Evolutionary conservation across 2,888 invertebrate genomes (phyloP), one percentile per base, ranked within the genome.

Genomic region (Rutpela maculata): DNA sequence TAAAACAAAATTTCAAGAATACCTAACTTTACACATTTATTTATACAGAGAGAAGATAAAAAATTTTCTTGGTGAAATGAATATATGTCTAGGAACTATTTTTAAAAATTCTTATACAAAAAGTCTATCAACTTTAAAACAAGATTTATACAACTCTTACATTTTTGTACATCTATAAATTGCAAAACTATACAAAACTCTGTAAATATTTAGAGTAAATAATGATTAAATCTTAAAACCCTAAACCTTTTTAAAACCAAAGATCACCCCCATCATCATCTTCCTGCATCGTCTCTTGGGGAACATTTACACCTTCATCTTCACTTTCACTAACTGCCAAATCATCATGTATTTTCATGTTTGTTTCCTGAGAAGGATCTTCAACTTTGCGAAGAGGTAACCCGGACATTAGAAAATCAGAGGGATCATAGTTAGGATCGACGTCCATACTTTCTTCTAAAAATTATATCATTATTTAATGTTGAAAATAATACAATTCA

Each of bases 391-490:
- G 86, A 81, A 78, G 85, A 78, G 76, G 83, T 35, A 87, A 86
- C 67, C 92, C 87, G 18, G 92, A 92, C 89, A 95, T 91, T 68
- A 96, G 90, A 88, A 97, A 96, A 89, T 96, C 97, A 0, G 96
- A 95, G 0, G 96, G 96, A 90, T 97, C 97, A 89, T 97, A 97
- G 86, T 94, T 95, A 0, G 95, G 94, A 90, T 96, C 96, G 22
- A 95, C 93, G 83, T 95, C 94, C 91, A 94, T 93, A 76, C 94
- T 94, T 87, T 95, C 94, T 84, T 94, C 94, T 93, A 86, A 63
- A 88, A 87, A 78, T 57, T 66, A 72, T 78, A 79, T 59, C 65
- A 63, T 18, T 50, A 50, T 19, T 35, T 35, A 35, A 6, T 35
- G 6, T 7, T 35, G 31, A 35, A 35, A 26, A 7, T 35, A 26